Evolutionary conservation across 2,888 invertebrate species (phyloP).

Genomic region (Aquatica leii): DNA sequence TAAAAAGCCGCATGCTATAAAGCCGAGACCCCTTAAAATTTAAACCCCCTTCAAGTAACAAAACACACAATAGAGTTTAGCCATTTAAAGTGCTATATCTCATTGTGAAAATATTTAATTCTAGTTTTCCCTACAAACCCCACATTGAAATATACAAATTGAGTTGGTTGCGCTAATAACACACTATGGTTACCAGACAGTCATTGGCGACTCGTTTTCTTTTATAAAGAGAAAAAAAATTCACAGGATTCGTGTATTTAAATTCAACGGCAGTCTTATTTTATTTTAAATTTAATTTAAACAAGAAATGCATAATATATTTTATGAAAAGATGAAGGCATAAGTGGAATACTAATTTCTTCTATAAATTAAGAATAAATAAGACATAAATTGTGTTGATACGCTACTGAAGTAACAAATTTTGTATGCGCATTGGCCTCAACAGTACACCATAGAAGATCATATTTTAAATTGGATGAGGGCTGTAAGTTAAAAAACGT

Average conservation of each 20-base stretch:
- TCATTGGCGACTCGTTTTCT: conserved; percentile 16
- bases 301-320: too few relatives aligned
- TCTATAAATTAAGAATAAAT: too few relatives aligned
- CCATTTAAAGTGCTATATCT: conserved; percentile 54
- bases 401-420: conserved; percentile 18
- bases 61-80: conserved; percentile 51
- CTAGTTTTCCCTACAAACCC: conserved; percentile 38
- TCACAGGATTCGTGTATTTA: background rate
- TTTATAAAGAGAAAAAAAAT: too few relatives aligned
- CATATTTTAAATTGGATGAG: conserved; percentile 27
- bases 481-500: conserved; percentile 20
- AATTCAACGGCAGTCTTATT: too few relatives aligned
- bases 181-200: conserved; percentile 21
- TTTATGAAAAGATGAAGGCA: too few relatives aligned
- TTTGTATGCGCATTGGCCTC: conserved; percentile 15
- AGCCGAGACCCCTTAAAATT: conserved; percentile 34
- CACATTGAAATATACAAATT: conserved; percentile 52
- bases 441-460: conserved; percentile 11
- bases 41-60: conserved; percentile 48
- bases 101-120: conserved; percentile 53
- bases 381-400: background rate
- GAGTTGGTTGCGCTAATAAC: conserved; percentile 55
- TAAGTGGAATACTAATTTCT: too few relatives aligned
- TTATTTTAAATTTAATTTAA: too few relatives aligned
- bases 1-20: conserved; percentile 48